Evolutionary conservation across 30 jellyfish, hydroid and myxozoan genomes (phyloP).

Genomic region (Aurelia aurita): DNA sequence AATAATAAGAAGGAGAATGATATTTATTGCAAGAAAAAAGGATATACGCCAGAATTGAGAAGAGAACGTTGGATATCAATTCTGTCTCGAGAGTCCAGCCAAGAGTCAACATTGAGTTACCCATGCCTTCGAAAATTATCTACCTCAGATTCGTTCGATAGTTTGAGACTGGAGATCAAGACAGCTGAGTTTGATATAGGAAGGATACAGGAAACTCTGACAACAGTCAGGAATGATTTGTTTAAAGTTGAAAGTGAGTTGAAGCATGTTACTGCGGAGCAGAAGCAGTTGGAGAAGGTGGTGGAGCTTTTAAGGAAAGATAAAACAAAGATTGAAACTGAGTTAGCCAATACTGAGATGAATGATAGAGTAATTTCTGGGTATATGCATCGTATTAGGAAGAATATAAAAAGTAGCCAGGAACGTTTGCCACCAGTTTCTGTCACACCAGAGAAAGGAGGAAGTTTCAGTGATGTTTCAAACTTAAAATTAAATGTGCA

Average conservation of each 20-base stretch:
- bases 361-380: constrained; percentile 50
- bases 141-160: constrained; percentile 7
- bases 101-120: constrained; percentile 1
- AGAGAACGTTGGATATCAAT: constrained; percentile 31
- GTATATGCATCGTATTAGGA: constrained; percentile 13
- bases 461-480: not conserved
- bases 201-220: constrained; percentile 18
- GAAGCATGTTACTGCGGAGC: constrained; percentile 6
- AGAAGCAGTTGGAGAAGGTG: constrained; percentile 2
- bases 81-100: not conserved
- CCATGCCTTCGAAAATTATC: constrained; percentile 9
- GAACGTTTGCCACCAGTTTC: constrained; percentile 43
- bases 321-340: constrained; percentile 2
- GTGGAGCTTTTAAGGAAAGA: constrained; percentile 23
- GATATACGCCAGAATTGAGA: not conserved
- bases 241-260: constrained; percentile 26
- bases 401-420: constrained; percentile 22
- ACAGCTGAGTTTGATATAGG: constrained; percentile 43
- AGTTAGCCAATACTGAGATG: constrained; percentile 23
- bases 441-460: not conserved
- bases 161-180: constrained; percentile 29
- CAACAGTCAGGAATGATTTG: constrained; percentile 25
- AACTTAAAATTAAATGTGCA: not conserved
- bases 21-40: not conserved
- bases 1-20: not conserved